phyloP scores from a whole-genome alignment of 2,888 invertebrate species.

The Drosophila paranaensis region DNA sequence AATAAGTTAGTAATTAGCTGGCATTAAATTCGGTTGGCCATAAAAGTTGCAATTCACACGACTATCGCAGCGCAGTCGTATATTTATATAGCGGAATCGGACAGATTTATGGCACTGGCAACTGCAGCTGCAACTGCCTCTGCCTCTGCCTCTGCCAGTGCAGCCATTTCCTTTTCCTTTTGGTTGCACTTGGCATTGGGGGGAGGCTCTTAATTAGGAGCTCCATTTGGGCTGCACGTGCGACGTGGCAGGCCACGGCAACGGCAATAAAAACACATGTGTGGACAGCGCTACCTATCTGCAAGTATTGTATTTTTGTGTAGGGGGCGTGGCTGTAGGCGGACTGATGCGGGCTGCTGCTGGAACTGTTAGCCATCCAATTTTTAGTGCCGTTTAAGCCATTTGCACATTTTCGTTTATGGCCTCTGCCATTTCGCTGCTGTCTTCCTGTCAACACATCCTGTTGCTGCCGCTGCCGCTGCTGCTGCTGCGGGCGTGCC shows the following conservation, averaged over 20 bases:
- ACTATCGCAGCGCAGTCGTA: conserved; percentile 68
- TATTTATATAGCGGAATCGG: conserved; percentile 71
- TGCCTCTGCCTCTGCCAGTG: not conserved
- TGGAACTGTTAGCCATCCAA: conserved; percentile 26
- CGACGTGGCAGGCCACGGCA: not conserved
- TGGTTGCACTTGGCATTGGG: conserved; percentile 39
- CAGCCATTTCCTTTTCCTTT: conserved; percentile 42
- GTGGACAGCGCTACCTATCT: conserved; percentile 52
- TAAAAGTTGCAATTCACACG: conserved; percentile 55
- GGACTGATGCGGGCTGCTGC: not conserved
- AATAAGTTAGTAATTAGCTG: conserved; percentile 62
- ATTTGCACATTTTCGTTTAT: conserved; percentile 75
- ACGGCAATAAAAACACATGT: conserved; percentile 72
- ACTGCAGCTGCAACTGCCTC: conserved; percentile 52
- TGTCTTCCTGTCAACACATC: conserved; percentile 49
- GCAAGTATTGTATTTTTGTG: conserved; percentile 24
- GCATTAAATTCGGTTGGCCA: conserved; percentile 65
- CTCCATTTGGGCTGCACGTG: conserved; percentile 49
- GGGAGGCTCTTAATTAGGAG: conserved; percentile 66
- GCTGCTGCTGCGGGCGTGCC: conserved; percentile 36
- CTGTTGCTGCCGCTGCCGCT: conserved; percentile 28
- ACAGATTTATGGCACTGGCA: conserved; percentile 70
- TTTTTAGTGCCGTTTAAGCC: conserved; percentile 71
- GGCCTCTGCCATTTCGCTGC: conserved; percentile 58
- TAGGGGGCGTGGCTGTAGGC: not conserved